Conservation (phyloP, 2,797 vertebrate genomes). For the Typhlichthys subterraneus region DNA sequence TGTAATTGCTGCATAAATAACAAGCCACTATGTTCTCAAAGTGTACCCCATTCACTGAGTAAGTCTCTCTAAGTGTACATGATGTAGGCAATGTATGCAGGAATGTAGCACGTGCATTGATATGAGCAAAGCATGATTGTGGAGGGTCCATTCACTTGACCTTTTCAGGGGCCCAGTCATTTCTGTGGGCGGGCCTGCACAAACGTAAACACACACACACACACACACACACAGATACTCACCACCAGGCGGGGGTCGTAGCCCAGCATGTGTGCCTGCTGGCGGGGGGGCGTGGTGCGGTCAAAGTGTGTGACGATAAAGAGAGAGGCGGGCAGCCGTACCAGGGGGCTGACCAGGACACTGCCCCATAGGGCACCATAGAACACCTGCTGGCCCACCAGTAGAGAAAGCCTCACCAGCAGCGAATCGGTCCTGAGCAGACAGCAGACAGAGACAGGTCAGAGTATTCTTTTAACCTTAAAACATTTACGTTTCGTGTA, state of each 20-base stretch:
- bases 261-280: conserved; percentile 90
- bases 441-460: not conserved
- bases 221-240: conserved; percentile 55
- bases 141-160: too few relatives aligned
- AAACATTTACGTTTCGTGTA: too few relatives aligned
- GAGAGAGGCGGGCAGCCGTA: conserved; percentile 90
- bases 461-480: not conserved
- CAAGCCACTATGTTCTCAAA: too few relatives aligned
- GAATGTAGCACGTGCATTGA: too few relatives aligned
- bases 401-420: conserved; percentile 85
- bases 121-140: too few relatives aligned
- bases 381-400: conserved; percentile 90
- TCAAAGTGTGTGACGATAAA: conserved; percentile 92
- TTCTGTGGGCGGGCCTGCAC: not conserved
- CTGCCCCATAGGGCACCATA: conserved; percentile 92
- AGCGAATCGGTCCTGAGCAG: conserved; percentile 86
- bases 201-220: conserved; percentile 1
- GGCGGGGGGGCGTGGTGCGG: conserved; percentile 72
- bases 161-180: too few relatives aligned
- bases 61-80: too few relatives aligned
- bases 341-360: conserved; percentile 82
- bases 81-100: too few relatives aligned
- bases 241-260: conserved; percentile 85
- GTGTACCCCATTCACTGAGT: too few relatives aligned
- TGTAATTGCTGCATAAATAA: too few relatives aligned